Base-by-base conservation (phyloP, 2,797 vertebrate genomes). In the Hypotaenidia philippensis region DNA sequence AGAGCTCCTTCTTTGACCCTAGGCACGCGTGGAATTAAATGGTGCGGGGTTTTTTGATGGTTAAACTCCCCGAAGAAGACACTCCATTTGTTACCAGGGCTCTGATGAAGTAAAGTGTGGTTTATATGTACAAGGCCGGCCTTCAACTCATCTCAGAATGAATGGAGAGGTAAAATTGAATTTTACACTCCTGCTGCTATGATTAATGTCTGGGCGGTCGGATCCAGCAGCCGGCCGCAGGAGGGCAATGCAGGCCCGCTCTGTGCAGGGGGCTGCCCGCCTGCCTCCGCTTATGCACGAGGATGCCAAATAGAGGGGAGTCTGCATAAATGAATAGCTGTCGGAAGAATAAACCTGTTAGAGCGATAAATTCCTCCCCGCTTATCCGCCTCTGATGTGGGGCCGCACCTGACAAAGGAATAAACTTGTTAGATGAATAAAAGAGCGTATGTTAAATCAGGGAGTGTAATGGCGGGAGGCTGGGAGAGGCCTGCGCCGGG, bases 131-230 rank as follows among this genome's bases (percentile, higher is more conserved):
- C 99, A 99, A 99, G 99, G 98, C 99, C 98, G 98, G 98, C 99
- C 99, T 99, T 99, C 99, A 99, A 98, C 98, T 98, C 98, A 98
- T 98, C 98, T 98, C 98, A 98, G 99, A 99, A 99, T 99, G 99
- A 99, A 99, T 99, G 98, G 99, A 99, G 99, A 98, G 98, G 99
- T 98, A 98, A 98, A 98, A 99, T 99, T 99, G 99, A 99, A 99
- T 99, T 99, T 99, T 99, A 99, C 99, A 99, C 98, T 98, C 98
- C 98, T 87, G 98, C 99, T 98, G 98, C 98, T 98, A 98, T 99
- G 99, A 99, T 99, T 99, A 99, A 99, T 99, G 98, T 97, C 87
- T 84, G 75, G 97, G 97, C 96, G 78, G n/a, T 49, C 87, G 52
- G 66, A 74, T 96, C 95, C 47, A 41, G 96, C 66, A 45, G 97